Base-by-base conservation (phyloP, 2,888 invertebrate species). In the Cephonodes hylas region DNA sequence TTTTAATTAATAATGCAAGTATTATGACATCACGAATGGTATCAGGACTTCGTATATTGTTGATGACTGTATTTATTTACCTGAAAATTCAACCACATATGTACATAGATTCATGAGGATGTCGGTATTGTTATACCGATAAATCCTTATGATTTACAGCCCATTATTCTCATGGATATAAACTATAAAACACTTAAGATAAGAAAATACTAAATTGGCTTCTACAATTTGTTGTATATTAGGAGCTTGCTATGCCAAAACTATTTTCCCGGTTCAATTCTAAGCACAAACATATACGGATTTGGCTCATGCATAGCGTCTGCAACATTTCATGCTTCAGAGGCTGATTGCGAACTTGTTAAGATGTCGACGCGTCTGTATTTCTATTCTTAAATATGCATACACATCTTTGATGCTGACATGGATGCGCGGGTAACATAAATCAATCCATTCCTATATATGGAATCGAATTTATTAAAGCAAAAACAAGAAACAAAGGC, bases 271-370 rank as follows among this genome's bases (percentile, higher is more conserved):
- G 10, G 31, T 53, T 53, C 18, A 53, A 31, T 31, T 53, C 7
- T 10, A 20, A 20, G 31, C 18, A 53, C 31, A 27, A 53, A 53
- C 53, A 18, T 18, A 15, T 27, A 31, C 53, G 13, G 38, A 31
- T 53, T 18, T 53, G 53, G 31, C 18, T 53, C 10, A 18, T 53
- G 53, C 53, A 53, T 53, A 27, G 53, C 53, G 27, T 53, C 53
- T 53, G 53, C 53, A 31, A 53, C 53, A 18, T 27, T 53, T 53
- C 53, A 53, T 18, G 53, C 27, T 53, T 53, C 53, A 31, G 8
- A 53, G 53, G 27, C 53, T 53, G 53, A 53, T 53, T 53, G 53
- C 53, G 53, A 27, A 53, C 53, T 53, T 53, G 53, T 53, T 53
- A 53, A 20, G 53, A 53, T 18, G 27, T 53, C 53, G 31, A 18